A percentile compares a stretch with the other conserved stretches of the same genome.
phyloP scores from a whole-genome alignment of 2,888 invertebrate genomes.

The Agapostemon virescens region DNA sequence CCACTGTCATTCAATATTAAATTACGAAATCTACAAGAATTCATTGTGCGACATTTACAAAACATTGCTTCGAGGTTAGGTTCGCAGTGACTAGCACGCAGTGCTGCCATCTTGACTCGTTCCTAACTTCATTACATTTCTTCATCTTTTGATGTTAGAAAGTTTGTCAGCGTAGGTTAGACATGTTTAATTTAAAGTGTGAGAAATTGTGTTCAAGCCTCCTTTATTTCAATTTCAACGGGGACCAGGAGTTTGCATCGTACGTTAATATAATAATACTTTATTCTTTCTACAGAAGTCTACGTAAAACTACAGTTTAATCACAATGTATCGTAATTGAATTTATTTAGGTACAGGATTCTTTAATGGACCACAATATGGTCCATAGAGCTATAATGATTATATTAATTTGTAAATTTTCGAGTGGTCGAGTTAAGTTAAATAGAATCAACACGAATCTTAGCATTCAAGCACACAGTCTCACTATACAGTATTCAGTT shows the following conservation, averaged over 20 bases:
- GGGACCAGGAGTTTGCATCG: constrained; percentile 50
- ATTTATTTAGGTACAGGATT: constrained; percentile 72
- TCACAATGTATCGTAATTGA: constrained; percentile 72
- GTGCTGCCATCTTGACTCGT: background rate
- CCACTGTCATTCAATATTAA: background rate
- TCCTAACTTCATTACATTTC: background rate
- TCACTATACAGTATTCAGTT: constrained; percentile 37
- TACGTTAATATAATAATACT: constrained; percentile 74
- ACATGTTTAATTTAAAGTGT: background rate
- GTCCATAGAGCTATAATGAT: constrained; percentile 57
- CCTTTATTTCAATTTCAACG: constrained; percentile 34
- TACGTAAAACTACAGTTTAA: constrained; percentile 69
- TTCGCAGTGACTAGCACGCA: background rate
- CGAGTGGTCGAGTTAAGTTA: constrained; percentile 52
- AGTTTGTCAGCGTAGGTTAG: constrained; percentile 3
- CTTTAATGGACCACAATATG: constrained; percentile 56
- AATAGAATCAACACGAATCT: constrained; percentile 57
- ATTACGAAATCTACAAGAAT: background rate
- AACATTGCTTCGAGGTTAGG: background rate
- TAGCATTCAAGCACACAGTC: constrained; percentile 60
- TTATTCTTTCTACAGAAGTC: constrained; percentile 73
- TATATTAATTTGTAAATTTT: constrained; percentile 54
- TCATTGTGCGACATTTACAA: background rate
- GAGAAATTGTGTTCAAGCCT: background rate
- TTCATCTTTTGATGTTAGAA: background rate